phyloP scores from a whole-genome alignment of 1,140 invertebrate species.

The Carposina sasakii region DNA sequence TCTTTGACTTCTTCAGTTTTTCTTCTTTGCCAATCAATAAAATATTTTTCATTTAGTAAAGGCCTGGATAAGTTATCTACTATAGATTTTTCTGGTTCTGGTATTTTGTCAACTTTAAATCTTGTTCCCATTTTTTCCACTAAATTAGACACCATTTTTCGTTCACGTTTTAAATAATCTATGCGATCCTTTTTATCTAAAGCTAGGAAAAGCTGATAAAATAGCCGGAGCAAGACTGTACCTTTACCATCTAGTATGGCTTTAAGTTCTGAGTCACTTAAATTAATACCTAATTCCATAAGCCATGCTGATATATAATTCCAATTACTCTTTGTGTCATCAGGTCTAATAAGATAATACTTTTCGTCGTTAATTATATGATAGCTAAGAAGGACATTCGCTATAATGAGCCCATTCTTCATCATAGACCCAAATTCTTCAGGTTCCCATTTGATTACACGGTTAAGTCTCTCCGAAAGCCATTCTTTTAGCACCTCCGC shows the following conservation, averaged over 20 bases:
- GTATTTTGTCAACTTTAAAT: slow-evolving; percentile 47
- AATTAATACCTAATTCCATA: slow-evolving; percentile 61
- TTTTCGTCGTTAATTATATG: slow-evolving; percentile 57
- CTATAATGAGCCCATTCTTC: slow-evolving; percentile 56
- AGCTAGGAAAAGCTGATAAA: slow-evolving; percentile 75
- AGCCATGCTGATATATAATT: slow-evolving; percentile 69
- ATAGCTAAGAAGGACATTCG: slow-evolving; percentile 49
- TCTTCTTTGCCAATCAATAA: slow-evolving; percentile 72
- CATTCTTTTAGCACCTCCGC: slow-evolving; percentile 64
- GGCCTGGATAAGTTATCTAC: slow-evolving; percentile 57
- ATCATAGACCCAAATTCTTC: slow-evolving; percentile 58
- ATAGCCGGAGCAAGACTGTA: slow-evolving; percentile 66
- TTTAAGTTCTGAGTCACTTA: slow-evolving; percentile 62
- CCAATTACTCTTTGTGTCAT: slow-evolving; percentile 70
- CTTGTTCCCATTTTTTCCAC: slow-evolving; percentile 52
- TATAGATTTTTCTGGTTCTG: slow-evolving; percentile 33
- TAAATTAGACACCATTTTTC: slow-evolving; percentile 56
- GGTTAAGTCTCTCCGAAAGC: slow-evolving; percentile 49
- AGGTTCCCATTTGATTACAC: slow-evolving; percentile 49
- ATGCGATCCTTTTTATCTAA: slow-evolving; percentile 73
- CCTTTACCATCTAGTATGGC: slow-evolving; percentile 70
- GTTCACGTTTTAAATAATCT: slow-evolving; percentile 70
- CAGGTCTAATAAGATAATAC: slow-evolving; percentile 45
- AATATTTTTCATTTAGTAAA: slow-evolving; percentile 60
- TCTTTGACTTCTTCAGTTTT: slow-evolving; percentile 61